These are phyloP conservation scores for Halictus ligatus DNA, from an alignment of 2,888 invertebrate genomes.

Conservation along the genomic window DNA sequence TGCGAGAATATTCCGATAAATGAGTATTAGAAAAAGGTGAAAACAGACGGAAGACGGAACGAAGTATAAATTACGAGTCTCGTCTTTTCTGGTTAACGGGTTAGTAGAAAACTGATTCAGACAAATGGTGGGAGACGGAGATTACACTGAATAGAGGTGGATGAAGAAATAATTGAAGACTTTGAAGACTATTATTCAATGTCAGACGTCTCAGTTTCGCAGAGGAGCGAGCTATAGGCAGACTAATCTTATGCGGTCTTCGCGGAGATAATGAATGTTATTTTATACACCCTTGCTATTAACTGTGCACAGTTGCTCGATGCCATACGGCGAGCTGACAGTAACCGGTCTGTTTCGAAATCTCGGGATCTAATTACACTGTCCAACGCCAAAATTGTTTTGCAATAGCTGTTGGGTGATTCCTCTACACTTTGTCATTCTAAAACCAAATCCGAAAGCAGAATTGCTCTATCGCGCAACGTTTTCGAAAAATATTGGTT, in stretches of 20 bases:
- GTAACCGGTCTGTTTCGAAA: not conserved
- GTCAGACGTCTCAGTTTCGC: conserved; percentile 6
- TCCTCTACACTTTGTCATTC: no score
- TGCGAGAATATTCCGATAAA: not conserved
- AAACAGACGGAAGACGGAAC: not conserved
- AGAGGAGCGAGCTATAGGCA: not conserved
- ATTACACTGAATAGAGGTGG: not conserved
- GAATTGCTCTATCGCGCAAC: no score
- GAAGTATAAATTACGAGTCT: not conserved
- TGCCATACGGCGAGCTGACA: not conserved
- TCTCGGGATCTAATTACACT: not conserved
- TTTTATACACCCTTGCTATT: not conserved
- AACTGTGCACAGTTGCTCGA: not conserved
- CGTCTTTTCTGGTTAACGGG: not conserved
- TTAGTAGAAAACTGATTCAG: not conserved
- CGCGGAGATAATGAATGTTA: not conserved
- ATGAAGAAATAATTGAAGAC: conserved; percentile 9
- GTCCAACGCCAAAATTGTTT: no score
- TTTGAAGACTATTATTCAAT: conserved; percentile 10
- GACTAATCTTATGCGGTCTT: not conserved
- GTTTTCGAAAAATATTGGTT: no score
- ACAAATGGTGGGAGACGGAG: not conserved
- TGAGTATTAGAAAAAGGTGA: no score
- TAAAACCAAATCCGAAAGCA: no score
- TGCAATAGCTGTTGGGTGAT: no score